Conservation (phyloP, 2,797 vertebrate species). For the Siniperca scherzeri region DNA sequence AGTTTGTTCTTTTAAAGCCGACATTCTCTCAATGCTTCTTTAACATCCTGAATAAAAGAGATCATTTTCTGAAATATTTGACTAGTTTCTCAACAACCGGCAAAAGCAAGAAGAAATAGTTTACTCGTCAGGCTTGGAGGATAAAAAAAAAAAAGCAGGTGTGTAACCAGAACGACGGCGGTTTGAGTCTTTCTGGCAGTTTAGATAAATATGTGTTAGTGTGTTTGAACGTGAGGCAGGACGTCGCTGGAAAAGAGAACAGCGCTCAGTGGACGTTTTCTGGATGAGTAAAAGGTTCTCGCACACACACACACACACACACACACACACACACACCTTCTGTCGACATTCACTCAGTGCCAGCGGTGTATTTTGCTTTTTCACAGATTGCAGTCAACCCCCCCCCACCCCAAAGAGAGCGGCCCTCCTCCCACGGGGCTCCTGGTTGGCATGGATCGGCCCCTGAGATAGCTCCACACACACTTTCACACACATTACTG, state of each 20-base stretch:
- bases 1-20: conserved; percentile 35
- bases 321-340: conserved; percentile 63
- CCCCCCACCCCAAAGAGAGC: conserved; percentile 63
- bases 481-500: conserved; percentile 24
- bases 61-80: conserved; percentile 3
- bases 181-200: conserved; percentile 20
- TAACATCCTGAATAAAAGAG: not conserved
- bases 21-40: not conserved
- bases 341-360: conserved; percentile 63
- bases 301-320: conserved; percentile 37
- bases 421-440: conserved; percentile 67
- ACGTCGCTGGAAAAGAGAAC: conserved; percentile 22
- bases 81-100: not conserved
- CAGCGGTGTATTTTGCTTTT: conserved; percentile 68
- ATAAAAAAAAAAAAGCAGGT: conserved; percentile 1
- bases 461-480: conserved; percentile 35
- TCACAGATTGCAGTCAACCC: conserved; percentile 64
- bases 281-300: conserved; percentile 26
- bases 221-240: conserved; percentile 30
- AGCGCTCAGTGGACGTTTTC: conserved; percentile 11
- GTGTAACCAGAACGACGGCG: not conserved
- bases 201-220: conserved; percentile 25
- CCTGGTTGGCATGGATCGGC: conserved; percentile 65
- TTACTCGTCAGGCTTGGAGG: not conserved
- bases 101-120: conserved; percentile 33